phyloP scores from a whole-genome alignment of 2,113 vertebrate species.

The Thalassarche chlororhynchos region DNA sequence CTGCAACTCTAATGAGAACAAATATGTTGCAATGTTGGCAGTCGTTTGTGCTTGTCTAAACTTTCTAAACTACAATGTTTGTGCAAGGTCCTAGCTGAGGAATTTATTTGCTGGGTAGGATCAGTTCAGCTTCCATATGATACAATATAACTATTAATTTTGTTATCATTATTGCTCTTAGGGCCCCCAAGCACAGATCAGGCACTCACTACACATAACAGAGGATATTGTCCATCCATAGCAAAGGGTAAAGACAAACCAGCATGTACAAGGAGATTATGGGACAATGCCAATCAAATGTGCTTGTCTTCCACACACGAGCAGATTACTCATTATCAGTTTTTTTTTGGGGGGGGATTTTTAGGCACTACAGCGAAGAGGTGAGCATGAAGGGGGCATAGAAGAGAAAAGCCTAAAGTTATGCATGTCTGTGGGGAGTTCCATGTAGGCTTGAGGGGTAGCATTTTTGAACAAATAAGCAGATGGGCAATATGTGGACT shows the following conservation, averaged over 20 bases:
- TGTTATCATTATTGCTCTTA: background rate
- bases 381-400: background rate
- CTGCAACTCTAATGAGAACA: constrained; percentile 15
- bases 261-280: background rate
- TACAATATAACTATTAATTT: background rate
- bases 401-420: background rate
- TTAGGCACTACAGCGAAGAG: background rate
- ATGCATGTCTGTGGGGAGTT: background rate
- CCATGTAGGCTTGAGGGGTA: background rate
- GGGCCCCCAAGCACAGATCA: background rate
- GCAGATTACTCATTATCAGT: background rate
- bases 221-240: background rate
- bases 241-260: background rate
- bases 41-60: background rate
- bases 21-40: background rate
- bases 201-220: background rate
- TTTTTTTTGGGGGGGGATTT: background rate
- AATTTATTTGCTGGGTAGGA: background rate
- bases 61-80: background rate
- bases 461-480: background rate
- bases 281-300: background rate
- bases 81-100: background rate
- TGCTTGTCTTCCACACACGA: background rate
- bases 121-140: background rate
- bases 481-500: background rate